Conservation (phyloP, 2,888 invertebrate species). For the Hydroisotoma schaefferi region DNA sequence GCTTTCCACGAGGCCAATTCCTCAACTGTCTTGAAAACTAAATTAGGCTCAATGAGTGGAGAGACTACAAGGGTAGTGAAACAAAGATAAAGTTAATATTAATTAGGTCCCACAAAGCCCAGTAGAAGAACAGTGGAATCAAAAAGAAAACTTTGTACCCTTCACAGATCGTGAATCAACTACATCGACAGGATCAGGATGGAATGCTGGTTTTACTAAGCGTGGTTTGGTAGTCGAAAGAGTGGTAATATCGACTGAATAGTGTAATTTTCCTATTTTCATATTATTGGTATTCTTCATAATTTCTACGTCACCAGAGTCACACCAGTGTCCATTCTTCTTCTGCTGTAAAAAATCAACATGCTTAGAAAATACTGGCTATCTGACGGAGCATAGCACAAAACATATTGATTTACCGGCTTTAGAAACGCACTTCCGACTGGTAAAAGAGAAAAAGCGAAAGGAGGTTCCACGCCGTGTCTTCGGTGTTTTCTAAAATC, state of each 20-base stretch:
- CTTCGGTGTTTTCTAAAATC: slow-evolving; percentile 1
- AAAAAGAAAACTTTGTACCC: too few species aligned
- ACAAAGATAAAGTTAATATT: too few species aligned
- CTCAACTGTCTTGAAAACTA: slow-evolving; percentile 3
- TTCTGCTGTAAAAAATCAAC: slow-evolving; percentile 6
- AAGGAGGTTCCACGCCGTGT: background rate
- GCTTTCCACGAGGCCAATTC: slow-evolving; percentile 23
- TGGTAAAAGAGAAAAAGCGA: slow-evolving; percentile 27
- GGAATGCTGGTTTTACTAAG: too few species aligned
- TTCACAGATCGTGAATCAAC: too few species aligned
- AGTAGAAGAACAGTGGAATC: too few species aligned
- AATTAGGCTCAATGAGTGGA: slow-evolving; percentile 3
- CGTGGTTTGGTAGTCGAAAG: background rate
- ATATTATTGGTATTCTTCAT: slow-evolving; percentile 15
- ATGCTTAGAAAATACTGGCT: background rate
- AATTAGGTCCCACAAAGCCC: too few species aligned
- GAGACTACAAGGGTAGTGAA: too few species aligned
- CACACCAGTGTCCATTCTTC: slow-evolving; percentile 9
- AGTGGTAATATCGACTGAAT: background rate
- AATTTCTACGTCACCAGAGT: slow-evolving; percentile 19
- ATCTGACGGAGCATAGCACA: background rate
- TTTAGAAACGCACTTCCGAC: slow-evolving; percentile 28
- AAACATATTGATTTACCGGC: slow-evolving; percentile 13
- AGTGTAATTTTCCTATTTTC: slow-evolving; percentile 17
- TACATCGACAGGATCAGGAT: too few species aligned